Conservation (phyloP, 1,140 invertebrate genomes). For the Trissolcus basalis region DNA sequence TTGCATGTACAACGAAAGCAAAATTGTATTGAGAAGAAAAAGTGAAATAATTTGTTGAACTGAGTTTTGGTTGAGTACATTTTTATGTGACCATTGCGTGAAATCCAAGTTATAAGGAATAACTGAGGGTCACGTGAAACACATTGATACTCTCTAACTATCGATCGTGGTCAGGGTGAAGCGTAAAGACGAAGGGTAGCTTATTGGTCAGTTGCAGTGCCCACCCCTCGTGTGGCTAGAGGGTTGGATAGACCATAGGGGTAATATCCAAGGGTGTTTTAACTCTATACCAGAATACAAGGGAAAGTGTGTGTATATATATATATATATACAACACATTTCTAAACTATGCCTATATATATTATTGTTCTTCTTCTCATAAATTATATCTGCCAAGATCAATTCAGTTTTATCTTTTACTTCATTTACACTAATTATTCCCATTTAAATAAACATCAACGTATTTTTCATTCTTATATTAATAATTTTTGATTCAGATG, state of each 20-base stretch:
- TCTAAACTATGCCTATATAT: slow-evolving; percentile 44
- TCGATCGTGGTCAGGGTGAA: slow-evolving; percentile 61
- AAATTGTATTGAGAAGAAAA: too few relatives aligned
- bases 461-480: too few relatives aligned
- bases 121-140: slow-evolving; percentile 54
- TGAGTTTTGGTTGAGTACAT: slow-evolving; percentile 10
- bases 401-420: too few relatives aligned
- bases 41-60: neutral
- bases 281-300: slow-evolving; percentile 47
- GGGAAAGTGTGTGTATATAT: slow-evolving; percentile 35
- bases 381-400: too few relatives aligned
- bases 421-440: too few relatives aligned
- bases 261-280: slow-evolving; percentile 52
- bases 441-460: too few relatives aligned
- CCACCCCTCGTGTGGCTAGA: slow-evolving; percentile 52
- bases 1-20: too few relatives aligned
- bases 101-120: slow-evolving; percentile 52
- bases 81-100: slow-evolving; percentile 40
- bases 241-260: slow-evolving; percentile 56
- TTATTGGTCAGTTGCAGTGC: slow-evolving; percentile 64
- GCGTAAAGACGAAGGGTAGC: slow-evolving; percentile 58
- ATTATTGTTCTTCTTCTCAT: too few relatives aligned
- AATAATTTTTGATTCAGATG: too few relatives aligned
- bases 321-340: slow-evolving; percentile 44
- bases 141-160: slow-evolving; percentile 57